These are phyloP conservation scores for Taxidea taxus DNA, from an alignment of 2,113 vertebrate genomes.

Conservation along the genomic window DNA sequence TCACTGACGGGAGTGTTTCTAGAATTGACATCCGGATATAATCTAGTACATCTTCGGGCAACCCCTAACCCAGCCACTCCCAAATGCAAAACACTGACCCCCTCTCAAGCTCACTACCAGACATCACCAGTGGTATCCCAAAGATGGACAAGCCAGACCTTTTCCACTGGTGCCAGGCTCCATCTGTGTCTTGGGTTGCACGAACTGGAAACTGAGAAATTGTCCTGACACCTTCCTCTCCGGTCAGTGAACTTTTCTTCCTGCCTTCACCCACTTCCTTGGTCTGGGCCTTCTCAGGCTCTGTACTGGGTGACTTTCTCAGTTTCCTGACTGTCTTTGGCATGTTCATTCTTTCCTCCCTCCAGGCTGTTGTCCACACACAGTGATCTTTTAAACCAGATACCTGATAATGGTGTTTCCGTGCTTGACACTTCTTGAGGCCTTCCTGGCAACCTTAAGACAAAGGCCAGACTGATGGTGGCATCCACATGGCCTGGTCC, in stretches of 20 bases:
- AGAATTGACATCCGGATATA: neutral
- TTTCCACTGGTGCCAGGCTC: neutral
- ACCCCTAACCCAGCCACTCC: neutral
- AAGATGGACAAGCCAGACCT: neutral
- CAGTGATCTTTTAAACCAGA: neutral
- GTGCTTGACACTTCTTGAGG: neutral
- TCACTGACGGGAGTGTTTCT: neutral
- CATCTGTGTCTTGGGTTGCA: neutral
- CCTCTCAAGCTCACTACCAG: no score
- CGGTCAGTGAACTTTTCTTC: neutral
- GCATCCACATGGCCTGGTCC: no score
- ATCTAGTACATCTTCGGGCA: neutral
- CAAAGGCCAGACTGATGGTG: neutral
- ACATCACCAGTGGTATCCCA: neutral
- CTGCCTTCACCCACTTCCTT: neutral
- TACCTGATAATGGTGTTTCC: neutral
- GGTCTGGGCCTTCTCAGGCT: neutral
- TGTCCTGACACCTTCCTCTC: neutral
- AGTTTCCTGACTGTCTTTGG: neutral
- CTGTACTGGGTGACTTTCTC: neutral
- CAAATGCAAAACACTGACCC: neutral
- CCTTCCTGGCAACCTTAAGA: neutral
- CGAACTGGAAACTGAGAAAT: neutral
- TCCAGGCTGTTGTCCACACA: neutral
- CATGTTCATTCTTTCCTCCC: neutral